Base-by-base conservation (phyloP, 1,140 invertebrate genomes). In the Drosophila insularis region DNA sequence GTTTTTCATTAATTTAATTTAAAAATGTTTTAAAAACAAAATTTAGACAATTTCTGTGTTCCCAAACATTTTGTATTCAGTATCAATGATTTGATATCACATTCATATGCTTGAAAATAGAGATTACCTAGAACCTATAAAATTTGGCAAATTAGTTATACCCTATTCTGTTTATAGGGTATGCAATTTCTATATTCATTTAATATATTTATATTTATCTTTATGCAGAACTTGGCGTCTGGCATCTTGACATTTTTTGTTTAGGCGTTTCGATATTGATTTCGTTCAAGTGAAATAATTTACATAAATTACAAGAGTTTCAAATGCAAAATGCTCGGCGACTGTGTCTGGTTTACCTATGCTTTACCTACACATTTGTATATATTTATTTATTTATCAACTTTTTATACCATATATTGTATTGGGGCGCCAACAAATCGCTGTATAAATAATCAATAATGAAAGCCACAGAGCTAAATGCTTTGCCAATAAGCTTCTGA, bases 401-500 rank as follows among this genome's bases (percentile, higher is more conserved):
- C 11, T 37, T 37, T 37, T 37, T 35, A 35, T 35, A 35, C 32
- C 10, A 35, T 11, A 54, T 64, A 31, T 66, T 31, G 58, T 81
- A 76, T 77, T 46, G 72, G 71, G 75, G 65, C 68, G 77, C 72
- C 81, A 85, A 71, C 70, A 67, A 85, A 80, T 85, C 66, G 80
- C 55, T 77, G 74, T 64, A 77, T 77, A 77, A 58, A 77, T 77
- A 77, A 77, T 77, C 76, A 76, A 84, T 77, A 81, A 86, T 86
- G 81, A 87, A 87, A 82, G 81, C 71, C 72, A 50, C 75, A 75
- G 53, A 65, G 78, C 74, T 87, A 81, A 85, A 85, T 70, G 80
- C 55, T 58, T 58, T 54, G 63, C 54, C 81, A 85, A 87, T 85
- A 81, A 86, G 82, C 82, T 87, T 82, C 84, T 87, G 82, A 87